Evolutionary conservation across 2,888 invertebrate species (phyloP), one percentile per base, ranked within the genome.

Genomic region (Orgyia antiqua): DNA sequence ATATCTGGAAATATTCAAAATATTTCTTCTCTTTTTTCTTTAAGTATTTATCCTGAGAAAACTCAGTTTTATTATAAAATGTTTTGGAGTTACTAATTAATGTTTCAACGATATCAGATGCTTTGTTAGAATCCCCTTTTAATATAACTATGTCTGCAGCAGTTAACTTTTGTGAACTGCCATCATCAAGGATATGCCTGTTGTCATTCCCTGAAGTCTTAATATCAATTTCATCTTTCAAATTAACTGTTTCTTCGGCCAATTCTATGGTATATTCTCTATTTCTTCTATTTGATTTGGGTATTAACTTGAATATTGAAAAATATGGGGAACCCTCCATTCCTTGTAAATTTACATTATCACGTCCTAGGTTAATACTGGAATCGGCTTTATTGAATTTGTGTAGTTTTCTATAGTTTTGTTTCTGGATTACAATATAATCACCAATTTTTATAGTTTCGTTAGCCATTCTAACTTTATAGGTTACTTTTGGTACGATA

Each of bases 21-120:
- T 97, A 98, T 76, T 98, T 98, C 54, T 93, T 94, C 58, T 95
- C 94, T 71, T 99, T 99, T 69, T 98, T 98, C 56, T 93, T 94
- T 24, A 98, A 88, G 71, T 98, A 99, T 70, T 98, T 98, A 52
- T 95, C 95, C 71, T 98, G 95, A 0, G 94, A 93, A 71, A 92
- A 98, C 58, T 94, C 95, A 0, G 97, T 98, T 87, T 98, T 98
- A 33, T 90, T 88, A 19, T 90, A 89, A 71, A 98, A 99, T 1
- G 97, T 96, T 47, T 92, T 93, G 9, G 97, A 98, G 67, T 97
- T 97, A 40, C 93, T 93, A 28, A 98, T 93, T 8, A 99, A 87
- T 31, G 93, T 93, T 41, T 91, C 93, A 3, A 98, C 92, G 45
- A 98, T 96, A 58, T 94, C 93, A 10, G 91, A 91, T 0, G 95